A percentile compares a stretch with the other conserved stretches of the same genome.
phyloP scores from a whole-genome alignment of 2,888 invertebrate genomes.

The Marronus borbonicus region DNA sequence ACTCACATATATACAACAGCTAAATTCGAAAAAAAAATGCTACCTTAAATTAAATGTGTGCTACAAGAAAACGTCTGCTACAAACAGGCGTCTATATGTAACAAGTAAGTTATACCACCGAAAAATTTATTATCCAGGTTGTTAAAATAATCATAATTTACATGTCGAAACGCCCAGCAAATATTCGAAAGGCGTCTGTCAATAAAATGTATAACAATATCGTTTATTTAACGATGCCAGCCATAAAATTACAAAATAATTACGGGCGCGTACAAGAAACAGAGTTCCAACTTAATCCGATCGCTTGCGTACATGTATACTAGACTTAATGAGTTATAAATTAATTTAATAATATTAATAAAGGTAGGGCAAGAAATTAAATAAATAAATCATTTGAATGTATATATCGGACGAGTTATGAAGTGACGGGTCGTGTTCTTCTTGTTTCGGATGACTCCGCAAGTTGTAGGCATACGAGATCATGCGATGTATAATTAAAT shows the following conservation, averaged over 20 bases:
- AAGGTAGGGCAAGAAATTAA: conserved; percentile 49
- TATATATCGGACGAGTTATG: conserved; percentile 49
- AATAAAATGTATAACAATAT: conserved; percentile 47
- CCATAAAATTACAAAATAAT: conserved; percentile 46
- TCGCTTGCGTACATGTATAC: conserved; percentile 19
- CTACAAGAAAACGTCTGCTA: conserved; percentile 6
- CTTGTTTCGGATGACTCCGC: conserved; percentile 53
- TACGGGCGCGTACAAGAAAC: conserved; percentile 4
- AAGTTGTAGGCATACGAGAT: conserved; percentile 51
- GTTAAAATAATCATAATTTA: conserved; percentile 48
- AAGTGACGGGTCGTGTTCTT: conserved; percentile 50
- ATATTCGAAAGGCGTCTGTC: conserved; percentile 37
- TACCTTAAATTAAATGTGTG: conserved; percentile 29
- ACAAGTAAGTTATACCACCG: conserved; percentile 25
- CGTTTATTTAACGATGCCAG: conserved; percentile 44
- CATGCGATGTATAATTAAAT: conserved; percentile 60
- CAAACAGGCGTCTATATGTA: background rate
- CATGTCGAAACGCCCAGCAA: conserved; percentile 41
- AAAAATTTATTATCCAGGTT: conserved; percentile 42
- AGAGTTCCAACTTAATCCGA: conserved; percentile 11
- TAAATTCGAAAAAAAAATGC: conserved; percentile 12
- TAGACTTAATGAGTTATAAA: conserved; percentile 49
- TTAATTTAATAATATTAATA: conserved; percentile 51
- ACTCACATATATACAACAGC: background rate
- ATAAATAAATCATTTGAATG: conserved; percentile 50